Evolutionary conservation across 1,140 invertebrate species (phyloP).

Genomic region (Listronotus bonariensis): DNA sequence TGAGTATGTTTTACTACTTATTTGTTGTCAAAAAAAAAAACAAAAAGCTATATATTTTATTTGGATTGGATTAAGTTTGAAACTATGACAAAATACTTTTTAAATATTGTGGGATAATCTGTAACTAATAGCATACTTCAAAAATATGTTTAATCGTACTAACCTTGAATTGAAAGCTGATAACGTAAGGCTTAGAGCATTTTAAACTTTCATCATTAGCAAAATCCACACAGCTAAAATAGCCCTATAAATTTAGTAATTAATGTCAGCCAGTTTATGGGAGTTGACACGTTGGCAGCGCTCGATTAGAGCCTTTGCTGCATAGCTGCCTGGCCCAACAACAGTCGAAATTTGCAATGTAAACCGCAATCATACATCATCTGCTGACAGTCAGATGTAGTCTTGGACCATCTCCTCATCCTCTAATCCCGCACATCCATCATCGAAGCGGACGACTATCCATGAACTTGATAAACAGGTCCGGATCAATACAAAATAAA

Average conservation of each 20-base stretch:
- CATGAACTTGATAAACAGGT: conserved; percentile 4
- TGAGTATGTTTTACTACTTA: too few species aligned
- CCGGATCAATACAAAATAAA: background rate
- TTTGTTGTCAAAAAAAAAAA: too few species aligned
- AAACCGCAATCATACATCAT: conserved; percentile 53
- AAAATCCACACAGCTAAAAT: too few species aligned
- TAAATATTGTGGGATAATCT: too few species aligned
- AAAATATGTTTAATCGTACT: too few species aligned
- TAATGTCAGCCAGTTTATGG: conserved; percentile 12
- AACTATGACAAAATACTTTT: too few species aligned
- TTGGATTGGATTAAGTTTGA: too few species aligned
- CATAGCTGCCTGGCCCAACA: conserved; percentile 3
- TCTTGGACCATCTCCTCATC: conserved; percentile 52
- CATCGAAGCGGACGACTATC: conserved; percentile 38
- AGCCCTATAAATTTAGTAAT: conserved; percentile 6
- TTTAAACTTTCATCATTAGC: too few species aligned
- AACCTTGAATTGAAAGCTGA: too few species aligned
- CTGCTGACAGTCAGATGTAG: conserved; percentile 52
- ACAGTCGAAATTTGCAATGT: conserved; percentile 50
- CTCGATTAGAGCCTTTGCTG: conserved; percentile 27
- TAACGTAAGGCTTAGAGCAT: too few species aligned
- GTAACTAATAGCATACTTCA: too few species aligned
- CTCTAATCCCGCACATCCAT: conserved; percentile 53
- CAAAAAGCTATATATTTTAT: too few species aligned
- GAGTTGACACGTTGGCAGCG: conserved; percentile 21